Evolutionary conservation across 2,888 invertebrate genomes (phyloP).

Genomic region (Pachliopta kotzebuea): DNA sequence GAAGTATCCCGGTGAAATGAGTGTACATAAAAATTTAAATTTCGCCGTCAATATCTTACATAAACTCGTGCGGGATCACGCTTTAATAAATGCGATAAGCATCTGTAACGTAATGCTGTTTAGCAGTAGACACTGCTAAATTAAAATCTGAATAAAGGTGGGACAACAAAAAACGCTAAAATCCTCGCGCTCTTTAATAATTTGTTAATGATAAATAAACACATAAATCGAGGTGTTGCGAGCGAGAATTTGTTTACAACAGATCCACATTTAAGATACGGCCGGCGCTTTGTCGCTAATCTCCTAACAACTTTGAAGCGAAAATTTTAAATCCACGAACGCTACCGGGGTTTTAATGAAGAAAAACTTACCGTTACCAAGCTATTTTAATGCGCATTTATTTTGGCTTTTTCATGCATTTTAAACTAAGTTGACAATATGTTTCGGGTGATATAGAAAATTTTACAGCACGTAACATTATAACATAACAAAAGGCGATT

Average conservation of each 20-base stretch:
- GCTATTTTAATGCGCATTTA: slow-evolving; percentile 36
- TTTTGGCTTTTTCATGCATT: neutral
- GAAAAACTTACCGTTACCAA: slow-evolving; percentile 53
- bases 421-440: slow-evolving; percentile 7
- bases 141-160: slow-evolving; percentile 52
- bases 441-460: neutral
- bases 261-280: slow-evolving; percentile 80
- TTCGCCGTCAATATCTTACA: slow-evolving; percentile 16
- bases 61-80: slow-evolving; percentile 30
- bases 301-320: slow-evolving; percentile 77
- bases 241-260: slow-evolving; percentile 79
- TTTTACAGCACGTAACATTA: neutral
- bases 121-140: slow-evolving; percentile 46
- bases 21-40: slow-evolving; percentile 1
- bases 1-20: neutral
- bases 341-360: slow-evolving; percentile 59
- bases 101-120: slow-evolving; percentile 53
- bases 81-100: slow-evolving; percentile 59
- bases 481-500: neutral
- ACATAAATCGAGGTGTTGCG: slow-evolving; percentile 73
- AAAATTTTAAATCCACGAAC: slow-evolving; percentile 72
- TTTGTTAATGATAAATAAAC: slow-evolving; percentile 82
- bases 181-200: slow-evolving; percentile 72
- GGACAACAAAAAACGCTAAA: slow-evolving; percentile 61
- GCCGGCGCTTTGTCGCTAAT: slow-evolving; percentile 76